These are phyloP conservation scores for Harmothoe impar DNA, from an alignment of 2,888 invertebrate species.

Conservation along the genomic window DNA sequence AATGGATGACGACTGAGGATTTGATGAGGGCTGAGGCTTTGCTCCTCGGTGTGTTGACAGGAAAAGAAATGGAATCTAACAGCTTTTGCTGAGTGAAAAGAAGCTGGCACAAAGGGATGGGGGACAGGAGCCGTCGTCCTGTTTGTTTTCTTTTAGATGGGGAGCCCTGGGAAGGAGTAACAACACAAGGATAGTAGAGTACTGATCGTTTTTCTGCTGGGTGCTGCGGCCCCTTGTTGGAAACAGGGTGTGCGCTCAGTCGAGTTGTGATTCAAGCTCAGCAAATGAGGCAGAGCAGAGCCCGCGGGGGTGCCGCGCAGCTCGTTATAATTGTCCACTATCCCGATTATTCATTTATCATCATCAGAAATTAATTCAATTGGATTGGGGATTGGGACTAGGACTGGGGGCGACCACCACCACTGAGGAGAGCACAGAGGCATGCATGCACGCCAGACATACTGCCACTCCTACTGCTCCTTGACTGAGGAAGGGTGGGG, in stretches of 20 bases:
- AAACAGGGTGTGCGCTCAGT: neutral
- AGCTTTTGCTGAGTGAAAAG: slow-evolving; percentile 36
- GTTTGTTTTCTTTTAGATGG: slow-evolving; percentile 36
- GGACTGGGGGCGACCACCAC: too few species aligned
- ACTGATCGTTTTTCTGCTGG: neutral
- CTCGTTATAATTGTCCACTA: slow-evolving; percentile 53
- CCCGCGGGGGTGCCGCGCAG: neutral
- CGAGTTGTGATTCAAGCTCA: slow-evolving; percentile 22
- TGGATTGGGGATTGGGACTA: slow-evolving; percentile 26
- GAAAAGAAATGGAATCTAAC: slow-evolving; percentile 54
- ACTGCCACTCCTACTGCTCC: too few species aligned
- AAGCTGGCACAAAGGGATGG: slow-evolving; percentile 23
- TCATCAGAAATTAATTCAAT: slow-evolving; percentile 58
- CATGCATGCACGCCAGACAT: too few species aligned
- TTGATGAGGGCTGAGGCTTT: slow-evolving; percentile 51
- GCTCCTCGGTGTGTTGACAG: slow-evolving; percentile 28
- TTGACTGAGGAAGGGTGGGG: too few species aligned
- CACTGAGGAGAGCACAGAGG: too few species aligned
- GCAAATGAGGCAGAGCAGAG: slow-evolving; percentile 40
- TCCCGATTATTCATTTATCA: slow-evolving; percentile 57
- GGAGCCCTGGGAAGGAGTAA: neutral
- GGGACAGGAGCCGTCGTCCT: neutral
- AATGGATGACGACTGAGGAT: slow-evolving; percentile 37
- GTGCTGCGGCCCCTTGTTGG: neutral
- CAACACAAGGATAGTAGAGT: neutral